Conservation (phyloP, 2,888 invertebrate genomes). For the Drosophila neoperkinsi region DNA sequence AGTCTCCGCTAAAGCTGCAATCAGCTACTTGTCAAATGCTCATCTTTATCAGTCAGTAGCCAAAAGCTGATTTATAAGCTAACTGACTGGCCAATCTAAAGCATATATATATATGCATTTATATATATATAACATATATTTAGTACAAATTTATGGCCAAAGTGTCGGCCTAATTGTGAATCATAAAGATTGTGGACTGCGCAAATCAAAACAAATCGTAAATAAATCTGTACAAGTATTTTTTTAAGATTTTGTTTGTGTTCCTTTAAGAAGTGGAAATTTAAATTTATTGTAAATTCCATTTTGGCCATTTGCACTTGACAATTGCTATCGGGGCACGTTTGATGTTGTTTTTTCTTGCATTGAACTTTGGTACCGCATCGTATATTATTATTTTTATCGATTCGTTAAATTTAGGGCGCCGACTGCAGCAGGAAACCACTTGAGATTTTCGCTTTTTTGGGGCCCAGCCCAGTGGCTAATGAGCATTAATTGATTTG, state of each 20-base stretch:
- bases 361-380: constrained; percentile 65
- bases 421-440: constrained; percentile 21
- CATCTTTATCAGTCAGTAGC: constrained; percentile 33
- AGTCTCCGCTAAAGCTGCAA: background rate
- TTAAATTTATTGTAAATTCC: constrained; percentile 46
- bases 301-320: constrained; percentile 54
- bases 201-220: constrained; percentile 75
- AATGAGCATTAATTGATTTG: constrained; percentile 71
- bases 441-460: constrained; percentile 47
- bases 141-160: constrained; percentile 52
- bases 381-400: constrained; percentile 69
- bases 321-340: constrained; percentile 55
- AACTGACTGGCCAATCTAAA: constrained; percentile 24
- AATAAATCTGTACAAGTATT: constrained; percentile 56
- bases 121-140: background rate
- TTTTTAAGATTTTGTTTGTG: background rate
- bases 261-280: background rate
- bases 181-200: constrained; percentile 62
- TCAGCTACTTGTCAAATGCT: constrained; percentile 1
- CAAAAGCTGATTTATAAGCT: constrained; percentile 48
- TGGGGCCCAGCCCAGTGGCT: constrained; percentile 11
- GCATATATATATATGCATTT: constrained; percentile 4
- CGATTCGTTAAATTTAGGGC: constrained; percentile 17
- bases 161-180: constrained; percentile 47
- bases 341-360: constrained; percentile 57